Evolutionary conservation across 2,888 invertebrate species (phyloP), one percentile per base, ranked within the genome.

Genomic region (Pandemis corylana): DNA sequence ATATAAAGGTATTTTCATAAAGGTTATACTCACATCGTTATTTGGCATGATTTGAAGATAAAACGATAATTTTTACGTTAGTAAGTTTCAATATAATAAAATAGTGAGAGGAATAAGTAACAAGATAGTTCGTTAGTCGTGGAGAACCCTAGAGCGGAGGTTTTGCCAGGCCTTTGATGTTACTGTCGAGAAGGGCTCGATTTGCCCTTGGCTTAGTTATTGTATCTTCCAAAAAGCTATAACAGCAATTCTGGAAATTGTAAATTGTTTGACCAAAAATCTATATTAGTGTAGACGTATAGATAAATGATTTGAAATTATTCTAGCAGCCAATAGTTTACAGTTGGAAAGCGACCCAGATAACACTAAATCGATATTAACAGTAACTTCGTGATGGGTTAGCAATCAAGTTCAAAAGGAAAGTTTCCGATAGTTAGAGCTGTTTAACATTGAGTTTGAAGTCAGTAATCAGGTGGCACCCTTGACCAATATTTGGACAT

Each of bases 81-180:
- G n/a, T 51, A 51, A 51, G n/a, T 51, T n/a, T n/a, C 13, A 51
- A n/a, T 51, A 51, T 49, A 51, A 10, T 10, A 2, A 12, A 51
- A 28, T 59, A 28, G 9, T 59, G 20, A n/a, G 42, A 7, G 36
- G 62, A 67, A 67, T 15, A 51, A 36, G 36, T 65, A 71, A 63
- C 70, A 80, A 74, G 80, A 80, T 79, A 80, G 84, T 88, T 89
- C 87, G 87, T 89, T 89, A 88, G 84, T 80, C 78, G 76, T 77
- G 78, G 76, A 86, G 87, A 56, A 83, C 82, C 44, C 84, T 84
- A 77, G 82, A 83, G 84, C 81, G 78, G 77, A 86, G 84, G 78
- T 82, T 79, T 80, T 20, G 13, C n/a, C 56, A 74, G 82, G 85
- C 85, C 89, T 89, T 89, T 89, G 89, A 88, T 87, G 87, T 88